Conservation (phyloP, 1,140 invertebrate species). For the Drosophila lini region DNA sequence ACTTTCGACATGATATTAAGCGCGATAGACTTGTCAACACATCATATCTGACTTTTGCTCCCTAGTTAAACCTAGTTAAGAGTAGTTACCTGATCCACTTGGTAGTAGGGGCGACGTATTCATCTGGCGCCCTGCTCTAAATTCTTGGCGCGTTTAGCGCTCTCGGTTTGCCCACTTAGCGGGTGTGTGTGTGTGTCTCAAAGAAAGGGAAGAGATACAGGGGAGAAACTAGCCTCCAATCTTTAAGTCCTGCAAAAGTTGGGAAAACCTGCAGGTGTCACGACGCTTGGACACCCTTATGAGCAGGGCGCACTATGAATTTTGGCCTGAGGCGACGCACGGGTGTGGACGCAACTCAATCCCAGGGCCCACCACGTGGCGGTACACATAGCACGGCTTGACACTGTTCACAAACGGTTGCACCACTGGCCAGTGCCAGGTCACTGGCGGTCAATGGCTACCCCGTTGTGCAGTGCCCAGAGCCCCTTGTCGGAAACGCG, state of each 20-base stretch:
- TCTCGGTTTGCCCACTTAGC: constrained; percentile 49
- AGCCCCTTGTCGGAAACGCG: constrained; percentile 63
- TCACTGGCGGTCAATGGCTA: constrained; percentile 83
- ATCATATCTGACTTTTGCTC: neutral
- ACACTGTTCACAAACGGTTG: constrained; percentile 84
- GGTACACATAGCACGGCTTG: constrained; percentile 84
- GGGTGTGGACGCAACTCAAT: constrained; percentile 70
- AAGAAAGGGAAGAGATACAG: neutral
- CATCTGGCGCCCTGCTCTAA: constrained; percentile 55
- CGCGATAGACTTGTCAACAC: neutral
- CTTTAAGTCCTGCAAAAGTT: neutral
- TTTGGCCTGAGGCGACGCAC: constrained; percentile 75
- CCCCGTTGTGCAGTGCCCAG: constrained; percentile 84
- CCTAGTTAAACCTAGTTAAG: neutral
- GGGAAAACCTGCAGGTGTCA: constrained; percentile 79
- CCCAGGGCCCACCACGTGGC: constrained; percentile 84
- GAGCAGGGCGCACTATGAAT: constrained; percentile 84
- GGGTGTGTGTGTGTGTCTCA: neutral
- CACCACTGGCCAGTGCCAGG: constrained; percentile 84
- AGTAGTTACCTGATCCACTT: constrained; percentile 46
- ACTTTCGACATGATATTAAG: neutral
- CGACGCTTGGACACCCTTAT: constrained; percentile 43
- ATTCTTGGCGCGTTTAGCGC: constrained; percentile 37
- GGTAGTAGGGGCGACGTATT: neutral
- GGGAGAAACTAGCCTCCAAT: neutral